phyloP scores from a whole-genome alignment of 2,797 vertebrate genomes.

The Hippopotamyrus pictus region DNA sequence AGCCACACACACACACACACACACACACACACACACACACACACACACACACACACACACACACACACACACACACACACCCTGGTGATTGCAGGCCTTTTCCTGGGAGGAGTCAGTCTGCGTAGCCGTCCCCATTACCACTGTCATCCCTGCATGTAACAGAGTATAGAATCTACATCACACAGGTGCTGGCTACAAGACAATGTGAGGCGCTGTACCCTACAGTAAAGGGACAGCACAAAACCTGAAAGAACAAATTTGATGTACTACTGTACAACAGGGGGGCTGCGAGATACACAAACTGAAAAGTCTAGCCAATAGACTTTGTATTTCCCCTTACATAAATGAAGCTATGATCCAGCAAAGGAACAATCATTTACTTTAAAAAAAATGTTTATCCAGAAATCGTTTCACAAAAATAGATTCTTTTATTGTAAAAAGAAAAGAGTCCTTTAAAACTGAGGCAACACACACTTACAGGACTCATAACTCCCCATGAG shows the following conservation, averaged over 20 bases:
- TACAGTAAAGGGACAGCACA: background rate
- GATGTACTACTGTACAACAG: background rate
- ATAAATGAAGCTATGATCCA: background rate
- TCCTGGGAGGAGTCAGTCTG: background rate
- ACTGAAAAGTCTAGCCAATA: background rate
- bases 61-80: background rate
- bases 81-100: background rate
- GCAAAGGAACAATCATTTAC: background rate
- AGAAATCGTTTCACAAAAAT: background rate
- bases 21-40: background rate
- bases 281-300: background rate
- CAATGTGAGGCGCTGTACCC: background rate
- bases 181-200: background rate
- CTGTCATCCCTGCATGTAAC: background rate
- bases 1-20: background rate
- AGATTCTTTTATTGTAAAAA: background rate
- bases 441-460: background rate
- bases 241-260: background rate
- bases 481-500: background rate
- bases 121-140: background rate
- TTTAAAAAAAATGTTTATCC: background rate
- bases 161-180: background rate
- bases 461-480: constrained; percentile 4
- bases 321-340: background rate
- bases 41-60: background rate